Conservation (phyloP, 2,113 vertebrate genomes). For the Corythornis vintsioides region DNA sequence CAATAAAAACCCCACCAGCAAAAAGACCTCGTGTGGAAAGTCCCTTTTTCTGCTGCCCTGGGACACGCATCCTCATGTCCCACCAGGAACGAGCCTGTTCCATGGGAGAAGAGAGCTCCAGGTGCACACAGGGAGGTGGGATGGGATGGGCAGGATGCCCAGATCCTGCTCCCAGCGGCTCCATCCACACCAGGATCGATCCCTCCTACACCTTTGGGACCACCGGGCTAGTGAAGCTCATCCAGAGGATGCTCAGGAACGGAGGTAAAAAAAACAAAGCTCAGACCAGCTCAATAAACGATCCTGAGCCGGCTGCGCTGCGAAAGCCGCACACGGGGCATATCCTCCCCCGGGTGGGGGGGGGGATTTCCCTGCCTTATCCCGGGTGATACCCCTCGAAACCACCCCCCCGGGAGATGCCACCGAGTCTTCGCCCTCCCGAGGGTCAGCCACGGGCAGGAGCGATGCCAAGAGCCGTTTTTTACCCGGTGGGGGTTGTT, state of each 20-base stretch:
- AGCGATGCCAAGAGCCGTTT: not conserved
- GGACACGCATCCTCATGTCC: not conserved
- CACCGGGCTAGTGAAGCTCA: not conserved
- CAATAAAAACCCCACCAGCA: not conserved
- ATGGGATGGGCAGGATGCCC: not conserved
- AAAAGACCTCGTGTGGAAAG: not conserved
- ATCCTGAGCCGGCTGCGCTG: accelerated
- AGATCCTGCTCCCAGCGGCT: accelerated
- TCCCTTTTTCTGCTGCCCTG: not conserved
- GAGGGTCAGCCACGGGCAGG: not conserved
- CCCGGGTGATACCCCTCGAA: not conserved
- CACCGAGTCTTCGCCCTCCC: not conserved
- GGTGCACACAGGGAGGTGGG: accelerated
- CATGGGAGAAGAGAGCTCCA: not conserved
- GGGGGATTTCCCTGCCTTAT: not conserved
- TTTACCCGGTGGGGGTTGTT: not conserved
- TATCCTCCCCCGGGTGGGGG: not conserved
- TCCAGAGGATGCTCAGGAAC: not conserved
- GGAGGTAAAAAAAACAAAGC: not conserved
- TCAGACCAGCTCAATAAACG: not conserved
- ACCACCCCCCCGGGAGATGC: accelerated
- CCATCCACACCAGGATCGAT: accelerated
- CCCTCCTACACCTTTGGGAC: not conserved
- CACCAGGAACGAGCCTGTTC: not conserved
- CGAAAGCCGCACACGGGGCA: not conserved